phyloP scores from a whole-genome alignment of 2,797 vertebrate genomes.

The Pipistrellus nathusii region DNA sequence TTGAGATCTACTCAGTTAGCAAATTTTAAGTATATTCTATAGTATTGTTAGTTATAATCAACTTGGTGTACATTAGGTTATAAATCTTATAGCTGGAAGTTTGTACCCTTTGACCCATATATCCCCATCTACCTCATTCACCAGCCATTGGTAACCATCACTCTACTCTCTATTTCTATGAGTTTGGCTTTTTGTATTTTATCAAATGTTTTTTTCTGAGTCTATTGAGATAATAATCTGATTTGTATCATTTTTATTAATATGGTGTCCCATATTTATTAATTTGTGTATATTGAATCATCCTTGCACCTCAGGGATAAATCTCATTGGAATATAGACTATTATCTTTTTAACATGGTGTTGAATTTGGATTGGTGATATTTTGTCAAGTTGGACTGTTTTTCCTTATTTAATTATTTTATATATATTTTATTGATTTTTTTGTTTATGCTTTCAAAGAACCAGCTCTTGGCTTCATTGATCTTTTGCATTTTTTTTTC shows the following conservation, averaged over 20 bases:
- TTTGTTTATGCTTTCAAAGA: too few relatives aligned
- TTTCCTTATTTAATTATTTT: neutral
- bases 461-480: too few relatives aligned
- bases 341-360: neutral
- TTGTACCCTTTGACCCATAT: neutral
- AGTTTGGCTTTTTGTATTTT: neutral
- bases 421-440: too few relatives aligned
- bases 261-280: neutral
- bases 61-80: neutral
- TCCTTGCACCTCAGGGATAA: neutral
- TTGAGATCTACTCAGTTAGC: neutral
- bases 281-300: neutral
- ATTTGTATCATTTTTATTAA: neutral
- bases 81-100: neutral
- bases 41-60: neutral
- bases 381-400: neutral
- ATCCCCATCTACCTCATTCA: neutral
- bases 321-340: neutral
- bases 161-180: neutral
- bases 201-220: neutral
- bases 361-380: neutral
- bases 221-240: neutral
- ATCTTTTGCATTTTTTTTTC: too few relatives aligned
- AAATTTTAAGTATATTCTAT: neutral
- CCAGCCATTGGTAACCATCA: neutral